These are phyloP conservation scores for Macrobrachium nipponense DNA, from an alignment of 1,140 invertebrate species.

Conservation along the genomic window DNA sequence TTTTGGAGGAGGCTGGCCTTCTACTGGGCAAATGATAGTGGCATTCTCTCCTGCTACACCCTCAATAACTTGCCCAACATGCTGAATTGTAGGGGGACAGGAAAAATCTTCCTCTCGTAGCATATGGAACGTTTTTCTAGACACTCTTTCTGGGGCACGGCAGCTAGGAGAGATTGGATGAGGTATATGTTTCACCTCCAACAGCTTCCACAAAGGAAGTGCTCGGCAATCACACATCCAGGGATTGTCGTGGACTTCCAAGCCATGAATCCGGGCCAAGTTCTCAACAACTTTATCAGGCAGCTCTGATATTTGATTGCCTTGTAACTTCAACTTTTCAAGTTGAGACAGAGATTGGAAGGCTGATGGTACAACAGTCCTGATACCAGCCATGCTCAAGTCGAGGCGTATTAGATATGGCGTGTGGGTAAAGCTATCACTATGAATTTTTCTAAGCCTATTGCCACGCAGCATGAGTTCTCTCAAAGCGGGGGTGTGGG, in stretches of 20 bases:
- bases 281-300: constrained; percentile 65
- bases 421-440: constrained; percentile 79
- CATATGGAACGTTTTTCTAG: constrained; percentile 76
- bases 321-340: constrained; percentile 58
- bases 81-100: constrained; percentile 82
- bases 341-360: constrained; percentile 72
- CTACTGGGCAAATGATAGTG: constrained; percentile 82
- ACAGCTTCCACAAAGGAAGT: constrained; percentile 57
- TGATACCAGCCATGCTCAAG: constrained; percentile 83
- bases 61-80: constrained; percentile 81
- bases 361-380: constrained; percentile 79
- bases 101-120: constrained; percentile 82
- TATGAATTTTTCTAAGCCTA: constrained; percentile 81
- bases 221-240: constrained; percentile 68
- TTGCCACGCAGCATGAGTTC: constrained; percentile 82
- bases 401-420: constrained; percentile 85
- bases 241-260: constrained; percentile 67
- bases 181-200: constrained; percentile 70
- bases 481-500: constrained; percentile 79
- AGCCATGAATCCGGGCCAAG: constrained; percentile 64
- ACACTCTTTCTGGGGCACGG: constrained; percentile 76
- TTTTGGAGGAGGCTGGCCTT: constrained; percentile 81
- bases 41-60: constrained; percentile 85
- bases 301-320: constrained; percentile 63
- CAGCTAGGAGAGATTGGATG: constrained; percentile 80